Conservation (phyloP, 1,140 invertebrate species). For the Drosophila suzukii region DNA sequence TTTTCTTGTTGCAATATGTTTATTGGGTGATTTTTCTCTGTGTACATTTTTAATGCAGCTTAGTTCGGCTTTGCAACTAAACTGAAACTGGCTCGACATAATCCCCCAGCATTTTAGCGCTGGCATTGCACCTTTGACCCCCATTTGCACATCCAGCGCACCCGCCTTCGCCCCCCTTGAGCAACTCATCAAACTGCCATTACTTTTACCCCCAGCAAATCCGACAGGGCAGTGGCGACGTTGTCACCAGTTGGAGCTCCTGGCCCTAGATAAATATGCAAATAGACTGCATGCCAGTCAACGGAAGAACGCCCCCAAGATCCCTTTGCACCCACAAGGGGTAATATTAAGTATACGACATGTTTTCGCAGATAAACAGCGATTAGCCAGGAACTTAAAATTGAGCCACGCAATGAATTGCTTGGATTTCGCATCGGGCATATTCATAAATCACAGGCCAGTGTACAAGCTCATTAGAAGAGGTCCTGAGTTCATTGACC, state of each 20-base stretch:
- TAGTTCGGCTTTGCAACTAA: conserved; percentile 38
- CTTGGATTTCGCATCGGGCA: conserved; percentile 22
- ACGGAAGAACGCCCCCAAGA: conserved; percentile 1
- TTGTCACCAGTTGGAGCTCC: conserved; percentile 62
- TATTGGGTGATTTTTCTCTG: conserved; percentile 11
- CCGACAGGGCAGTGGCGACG: conserved; percentile 54
- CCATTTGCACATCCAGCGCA: conserved; percentile 3
- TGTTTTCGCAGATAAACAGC: conserved; percentile 55
- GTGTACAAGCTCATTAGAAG: conserved; percentile 33
- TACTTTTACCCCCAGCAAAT: conserved; percentile 57
- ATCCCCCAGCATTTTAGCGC: conserved; percentile 72
- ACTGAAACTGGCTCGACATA: conserved; percentile 55
- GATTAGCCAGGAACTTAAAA: conserved; percentile 55
- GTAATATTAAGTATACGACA: conserved; percentile 57
- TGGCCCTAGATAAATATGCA: conserved; percentile 74
- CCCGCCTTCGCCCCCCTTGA: not conserved
- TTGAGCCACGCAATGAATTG: conserved; percentile 24
- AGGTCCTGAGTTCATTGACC: conserved; percentile 55
- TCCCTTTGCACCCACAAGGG: not conserved
- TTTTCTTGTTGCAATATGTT: too few species aligned
- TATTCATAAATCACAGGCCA: conserved; percentile 60
- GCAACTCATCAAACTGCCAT: conserved; percentile 63
- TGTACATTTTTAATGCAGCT: conserved; percentile 39
- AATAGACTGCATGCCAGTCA: conserved; percentile 64
- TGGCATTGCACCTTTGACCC: conserved; percentile 73